These are phyloP conservation scores for Hypercompe scribonia DNA, from an alignment of 2,888 invertebrate genomes.

Conservation along the genomic window DNA sequence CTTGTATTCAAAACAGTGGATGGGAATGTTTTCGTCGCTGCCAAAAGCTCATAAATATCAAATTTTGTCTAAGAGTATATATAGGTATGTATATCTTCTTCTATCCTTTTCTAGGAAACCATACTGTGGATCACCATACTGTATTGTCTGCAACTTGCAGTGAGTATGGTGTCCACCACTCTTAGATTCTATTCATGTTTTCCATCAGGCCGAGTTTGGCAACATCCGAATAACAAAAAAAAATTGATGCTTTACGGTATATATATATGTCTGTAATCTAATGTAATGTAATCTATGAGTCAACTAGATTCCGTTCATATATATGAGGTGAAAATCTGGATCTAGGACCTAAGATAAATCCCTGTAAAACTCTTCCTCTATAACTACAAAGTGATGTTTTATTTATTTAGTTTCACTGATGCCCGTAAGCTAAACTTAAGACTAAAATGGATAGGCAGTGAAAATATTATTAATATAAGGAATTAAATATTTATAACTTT, in stretches of 20 bases:
- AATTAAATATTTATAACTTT: neutral
- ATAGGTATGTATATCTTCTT: constrained; percentile 36
- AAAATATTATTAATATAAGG: neutral
- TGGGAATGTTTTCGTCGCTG: constrained; percentile 55
- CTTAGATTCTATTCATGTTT: too few relatives aligned
- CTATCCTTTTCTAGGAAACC: too few relatives aligned
- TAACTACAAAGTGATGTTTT: neutral
- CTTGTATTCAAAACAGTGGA: constrained; percentile 60
- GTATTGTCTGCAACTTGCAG: too few relatives aligned
- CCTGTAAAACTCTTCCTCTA: neutral
- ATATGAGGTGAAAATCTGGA: neutral
- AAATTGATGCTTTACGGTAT: too few relatives aligned
- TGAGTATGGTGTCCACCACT: too few relatives aligned
- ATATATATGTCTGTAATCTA: too few relatives aligned
- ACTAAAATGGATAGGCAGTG: neutral
- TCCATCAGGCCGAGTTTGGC: too few relatives aligned
- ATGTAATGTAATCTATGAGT: neutral
- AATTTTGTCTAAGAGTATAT: constrained; percentile 43
- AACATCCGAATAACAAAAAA: too few relatives aligned
- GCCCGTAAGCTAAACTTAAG: neutral
- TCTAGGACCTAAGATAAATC: neutral
- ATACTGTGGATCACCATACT: too few relatives aligned
- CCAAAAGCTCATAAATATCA: constrained; percentile 36
- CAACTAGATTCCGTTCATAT: neutral
- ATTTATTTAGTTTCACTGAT: neutral